Evolutionary conservation across 2,797 vertebrate genomes (phyloP).

Genomic region (Protonibea diacanthus): DNA sequence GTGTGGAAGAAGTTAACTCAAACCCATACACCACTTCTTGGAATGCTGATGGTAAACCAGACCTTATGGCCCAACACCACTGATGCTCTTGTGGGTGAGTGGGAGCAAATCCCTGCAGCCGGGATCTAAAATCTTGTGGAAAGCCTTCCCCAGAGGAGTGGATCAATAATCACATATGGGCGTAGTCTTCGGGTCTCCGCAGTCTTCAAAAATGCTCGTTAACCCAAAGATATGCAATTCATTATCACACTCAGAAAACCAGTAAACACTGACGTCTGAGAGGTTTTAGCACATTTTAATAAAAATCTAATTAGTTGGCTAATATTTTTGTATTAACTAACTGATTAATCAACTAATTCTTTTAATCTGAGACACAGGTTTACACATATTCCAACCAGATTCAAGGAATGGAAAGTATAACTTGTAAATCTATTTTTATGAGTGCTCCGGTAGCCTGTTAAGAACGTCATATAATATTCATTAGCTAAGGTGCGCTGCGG

Average conservation of each 20-base stretch:
- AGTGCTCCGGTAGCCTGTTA: background rate
- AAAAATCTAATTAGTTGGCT: background rate
- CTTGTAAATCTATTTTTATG: too few species aligned
- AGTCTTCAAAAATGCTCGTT: background rate
- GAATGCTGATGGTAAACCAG: conserved; percentile 12
- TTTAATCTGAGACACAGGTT: background rate
- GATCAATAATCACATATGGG: background rate
- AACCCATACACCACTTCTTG: conserved; percentile 6
- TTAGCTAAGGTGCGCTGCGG: background rate
- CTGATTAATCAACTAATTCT: too few species aligned
- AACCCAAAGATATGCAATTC: background rate
- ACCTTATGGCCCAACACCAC: background rate
- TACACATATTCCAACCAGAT: background rate
- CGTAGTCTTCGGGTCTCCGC: background rate
- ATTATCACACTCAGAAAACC: background rate
- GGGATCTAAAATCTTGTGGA: background rate
- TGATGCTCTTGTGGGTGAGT: background rate
- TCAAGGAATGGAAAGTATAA: background rate
- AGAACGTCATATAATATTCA: conserved; percentile 23
- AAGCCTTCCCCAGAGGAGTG: background rate
- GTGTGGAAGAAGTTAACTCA: background rate
- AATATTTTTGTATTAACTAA: background rate
- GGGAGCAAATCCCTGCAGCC: conserved; percentile 12
- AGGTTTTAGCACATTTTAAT: background rate
- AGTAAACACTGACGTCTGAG: background rate